Evolutionary conservation across 2,113 vertebrate genomes (phyloP).

Genomic region (Litocranius walleri): DNA sequence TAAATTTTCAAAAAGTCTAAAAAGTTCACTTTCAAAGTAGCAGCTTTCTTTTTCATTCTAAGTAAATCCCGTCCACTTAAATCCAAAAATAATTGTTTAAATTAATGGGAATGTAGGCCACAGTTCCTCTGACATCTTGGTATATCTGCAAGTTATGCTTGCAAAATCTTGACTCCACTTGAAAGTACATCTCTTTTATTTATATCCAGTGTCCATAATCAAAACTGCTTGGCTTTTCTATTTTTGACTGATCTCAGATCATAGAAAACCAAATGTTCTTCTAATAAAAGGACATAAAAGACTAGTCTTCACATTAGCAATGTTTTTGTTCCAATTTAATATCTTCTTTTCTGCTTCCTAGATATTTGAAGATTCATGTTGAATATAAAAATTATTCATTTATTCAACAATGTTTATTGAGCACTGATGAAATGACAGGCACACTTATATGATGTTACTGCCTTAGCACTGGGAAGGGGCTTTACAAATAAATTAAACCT

Average conservation of each 20-base stretch:
- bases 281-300: constrained; percentile 52
- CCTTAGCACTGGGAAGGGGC: background rate
- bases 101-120: background rate
- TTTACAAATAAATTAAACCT: background rate
- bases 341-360: constrained; percentile 46
- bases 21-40: background rate
- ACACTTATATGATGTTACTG: background rate
- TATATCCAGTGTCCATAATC: constrained; percentile 52
- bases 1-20: background rate
- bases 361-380: constrained; percentile 38
- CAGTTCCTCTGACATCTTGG: constrained; percentile 10
- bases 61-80: background rate
- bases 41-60: background rate
- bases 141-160: constrained; percentile 41
- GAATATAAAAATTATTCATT: constrained; percentile 54
- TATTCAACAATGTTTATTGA: constrained; percentile 43
- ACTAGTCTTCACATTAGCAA: constrained; percentile 28
- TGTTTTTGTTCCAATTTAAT: constrained; percentile 20
- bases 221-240: constrained; percentile 58
- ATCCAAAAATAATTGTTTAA: background rate
- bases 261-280: constrained; percentile 57
- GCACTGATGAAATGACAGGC: background rate
- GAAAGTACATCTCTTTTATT: constrained; percentile 60
- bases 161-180: constrained; percentile 54
- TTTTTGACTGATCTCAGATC: constrained; percentile 63